Evolutionary conservation across 2,888 invertebrate genomes (phyloP).

Genomic region (Steinernema hermaphroditum): DNA sequence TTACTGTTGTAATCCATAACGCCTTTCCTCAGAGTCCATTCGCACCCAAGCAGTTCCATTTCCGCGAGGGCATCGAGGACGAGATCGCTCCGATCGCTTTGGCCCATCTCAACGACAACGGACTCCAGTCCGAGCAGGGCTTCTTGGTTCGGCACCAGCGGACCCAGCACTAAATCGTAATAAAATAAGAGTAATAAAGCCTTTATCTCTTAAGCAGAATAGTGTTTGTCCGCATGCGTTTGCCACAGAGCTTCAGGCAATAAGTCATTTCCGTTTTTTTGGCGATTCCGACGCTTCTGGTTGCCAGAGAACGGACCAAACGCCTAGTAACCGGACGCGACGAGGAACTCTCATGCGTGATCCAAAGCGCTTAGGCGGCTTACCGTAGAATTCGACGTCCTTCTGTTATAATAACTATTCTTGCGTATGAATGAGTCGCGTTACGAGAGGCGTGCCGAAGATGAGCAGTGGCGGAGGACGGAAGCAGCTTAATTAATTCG

Average conservation of each 20-base stretch:
- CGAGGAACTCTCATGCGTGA: no score
- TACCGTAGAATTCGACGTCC: no score
- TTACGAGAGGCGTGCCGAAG: background rate
- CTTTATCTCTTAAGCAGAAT: background rate
- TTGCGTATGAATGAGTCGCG: background rate
- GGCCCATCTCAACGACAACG: constrained; percentile 21
- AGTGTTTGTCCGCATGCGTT: no score
- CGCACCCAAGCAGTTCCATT: constrained; percentile 62
- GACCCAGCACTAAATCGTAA: constrained; percentile 18
- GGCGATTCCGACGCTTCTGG: no score
- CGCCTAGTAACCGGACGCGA: no score
- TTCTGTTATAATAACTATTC: no score
- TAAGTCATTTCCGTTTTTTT: no score
- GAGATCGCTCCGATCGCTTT: constrained; percentile 41
- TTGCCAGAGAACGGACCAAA: no score
- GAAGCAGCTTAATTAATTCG: constrained; percentile 1
- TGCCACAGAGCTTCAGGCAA: no score
- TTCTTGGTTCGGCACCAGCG: constrained; percentile 22
- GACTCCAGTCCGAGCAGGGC: constrained; percentile 18
- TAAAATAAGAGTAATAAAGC: constrained; percentile 15
- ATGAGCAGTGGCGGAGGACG: background rate
- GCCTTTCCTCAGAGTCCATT: constrained; percentile 62
- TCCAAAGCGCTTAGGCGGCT: no score
- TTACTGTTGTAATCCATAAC: constrained; percentile 66
- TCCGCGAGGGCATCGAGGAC: constrained; percentile 59